These are phyloP conservation scores for Acanthurus leucopareius DNA, from an alignment of 2,797 vertebrate species.

Conservation along the genomic window DNA sequence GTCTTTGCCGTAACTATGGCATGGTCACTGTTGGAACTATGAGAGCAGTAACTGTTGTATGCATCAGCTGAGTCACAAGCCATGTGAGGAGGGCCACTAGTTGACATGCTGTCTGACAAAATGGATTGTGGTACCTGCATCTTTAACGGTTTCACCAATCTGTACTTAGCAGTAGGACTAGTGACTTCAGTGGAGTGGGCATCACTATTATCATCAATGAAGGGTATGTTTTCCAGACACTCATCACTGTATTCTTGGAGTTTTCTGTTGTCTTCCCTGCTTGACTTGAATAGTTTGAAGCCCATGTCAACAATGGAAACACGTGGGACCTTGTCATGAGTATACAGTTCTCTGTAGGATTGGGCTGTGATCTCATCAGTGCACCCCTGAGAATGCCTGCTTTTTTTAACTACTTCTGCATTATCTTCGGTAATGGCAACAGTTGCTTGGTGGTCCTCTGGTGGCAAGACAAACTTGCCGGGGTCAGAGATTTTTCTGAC, in stretches of 20 bases:
- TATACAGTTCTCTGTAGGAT: constrained; percentile 11
- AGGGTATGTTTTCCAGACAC: constrained; percentile 56
- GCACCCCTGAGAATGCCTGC: constrained; percentile 33
- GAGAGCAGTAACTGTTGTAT: constrained; percentile 11
- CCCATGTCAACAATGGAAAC: constrained; percentile 31
- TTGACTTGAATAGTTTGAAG: constrained; percentile 42
- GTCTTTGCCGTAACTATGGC: constrained; percentile 27
- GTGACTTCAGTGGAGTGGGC: constrained; percentile 21
- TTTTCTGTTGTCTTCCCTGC: constrained; percentile 50
- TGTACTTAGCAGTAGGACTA: constrained; percentile 39
- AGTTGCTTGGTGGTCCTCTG: constrained; percentile 41
- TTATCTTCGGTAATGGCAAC: constrained; percentile 65
- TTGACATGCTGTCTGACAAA: constrained; percentile 24
- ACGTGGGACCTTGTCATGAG: constrained; percentile 34
- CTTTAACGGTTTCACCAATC: constrained; percentile 51
- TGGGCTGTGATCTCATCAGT: constrained; percentile 42
- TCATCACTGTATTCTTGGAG: constrained; percentile 19
- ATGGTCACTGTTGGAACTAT: constrained; percentile 38
- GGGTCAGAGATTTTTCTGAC: constrained; percentile 26
- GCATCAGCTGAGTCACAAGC: constrained; percentile 71
- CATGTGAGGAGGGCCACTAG: constrained; percentile 34
- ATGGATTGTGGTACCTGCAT: constrained; percentile 6
- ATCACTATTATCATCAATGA: constrained; percentile 73
- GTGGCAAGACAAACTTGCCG: constrained; percentile 7
- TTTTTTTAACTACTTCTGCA: constrained; percentile 44